These are phyloP conservation scores for Pseudomugil tenellus DNA, from an alignment of 2,797 vertebrate genomes.

Conservation along the genomic window DNA sequence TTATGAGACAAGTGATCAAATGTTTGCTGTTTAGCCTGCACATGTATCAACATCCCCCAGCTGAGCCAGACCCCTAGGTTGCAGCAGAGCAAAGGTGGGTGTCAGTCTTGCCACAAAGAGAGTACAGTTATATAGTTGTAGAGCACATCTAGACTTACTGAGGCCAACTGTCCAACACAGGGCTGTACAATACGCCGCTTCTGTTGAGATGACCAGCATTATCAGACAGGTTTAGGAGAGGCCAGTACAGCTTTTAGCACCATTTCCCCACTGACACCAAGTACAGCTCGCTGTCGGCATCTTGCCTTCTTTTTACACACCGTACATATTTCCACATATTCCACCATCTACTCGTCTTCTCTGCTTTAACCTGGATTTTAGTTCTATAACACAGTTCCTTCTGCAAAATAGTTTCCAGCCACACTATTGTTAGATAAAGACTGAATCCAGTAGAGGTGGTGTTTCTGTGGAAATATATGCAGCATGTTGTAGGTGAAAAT, in stretches of 20 bases:
- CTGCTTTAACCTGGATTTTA: background rate
- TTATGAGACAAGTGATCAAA: background rate
- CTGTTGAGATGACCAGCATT: slow-evolving; percentile 84
- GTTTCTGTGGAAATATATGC: slow-evolving; percentile 69
- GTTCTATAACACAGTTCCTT: no score
- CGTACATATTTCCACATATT: slow-evolving; percentile 67
- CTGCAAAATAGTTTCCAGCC: background rate
- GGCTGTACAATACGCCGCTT: slow-evolving; percentile 86
- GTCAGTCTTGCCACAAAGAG: slow-evolving; percentile 85
- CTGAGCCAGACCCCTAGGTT: slow-evolving; percentile 61
- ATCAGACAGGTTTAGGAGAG: slow-evolving; percentile 66
- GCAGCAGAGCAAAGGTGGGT: slow-evolving; percentile 67
- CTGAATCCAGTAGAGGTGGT: background rate
- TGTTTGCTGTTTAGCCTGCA: background rate
- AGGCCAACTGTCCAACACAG: slow-evolving; percentile 83
- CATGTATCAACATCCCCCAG: slow-evolving; percentile 40
- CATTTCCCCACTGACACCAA: slow-evolving; percentile 13
- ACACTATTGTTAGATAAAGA: background rate
- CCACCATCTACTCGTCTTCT: background rate
- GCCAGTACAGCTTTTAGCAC: background rate
- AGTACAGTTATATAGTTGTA: slow-evolving; percentile 65
- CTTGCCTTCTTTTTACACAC: slow-evolving; percentile 65
- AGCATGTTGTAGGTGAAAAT: slow-evolving; percentile 48
- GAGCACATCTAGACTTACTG: slow-evolving; percentile 81
- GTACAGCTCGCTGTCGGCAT: slow-evolving; percentile 32